Base-by-base conservation (phyloP, 2,113 vertebrate species). In the Clupea harengus region DNA sequence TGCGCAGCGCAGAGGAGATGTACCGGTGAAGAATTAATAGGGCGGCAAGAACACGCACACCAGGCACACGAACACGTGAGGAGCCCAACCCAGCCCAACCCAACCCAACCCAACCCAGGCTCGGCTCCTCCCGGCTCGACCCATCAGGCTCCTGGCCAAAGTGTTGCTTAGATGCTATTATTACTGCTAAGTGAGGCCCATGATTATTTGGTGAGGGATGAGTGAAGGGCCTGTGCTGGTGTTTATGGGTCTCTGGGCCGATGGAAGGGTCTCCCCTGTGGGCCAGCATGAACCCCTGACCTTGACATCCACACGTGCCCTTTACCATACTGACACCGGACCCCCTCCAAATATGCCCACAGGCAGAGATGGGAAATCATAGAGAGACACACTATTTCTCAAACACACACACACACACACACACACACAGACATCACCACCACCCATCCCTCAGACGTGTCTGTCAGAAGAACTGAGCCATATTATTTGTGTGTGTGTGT, bases 11-110 rank as follows among this genome's bases (percentile, higher is more conserved):
- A 44, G 83, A 81, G 44, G 50, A 82, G 85, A 82, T 88, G 84
- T 81, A n/a, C 46, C 82, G 47, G 13, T 47, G 82, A 81, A 86
- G 81, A 90, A 86, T 85, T 83, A 82, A 86, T 84, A 45, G 39
- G 10, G 18, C 15, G 4, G 28, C 75, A 81, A 10, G 25, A 83
- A 49, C 81, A 81, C 47, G 50, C 78, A 15, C 82, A 75, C 81
- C 52, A 20, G 22, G 39, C 39, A 39, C 39, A 39, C 39, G 45
- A 44, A 9, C 47, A 49, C 47, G 47, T 49, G 47, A 49, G 9
- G 47, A 8, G 46, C 46, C 46, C 46, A 49, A 11, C 47, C 1
- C 47, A 49, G 13, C 46, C 46, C 46, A 10, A 7, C 45, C 1
- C 2, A 46, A 0, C 45, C 45, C 45, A 8, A 46, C 46, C 46